phyloP scores from a whole-genome alignment of 2,113 vertebrate species.

The Chaetodon trifascialis region DNA sequence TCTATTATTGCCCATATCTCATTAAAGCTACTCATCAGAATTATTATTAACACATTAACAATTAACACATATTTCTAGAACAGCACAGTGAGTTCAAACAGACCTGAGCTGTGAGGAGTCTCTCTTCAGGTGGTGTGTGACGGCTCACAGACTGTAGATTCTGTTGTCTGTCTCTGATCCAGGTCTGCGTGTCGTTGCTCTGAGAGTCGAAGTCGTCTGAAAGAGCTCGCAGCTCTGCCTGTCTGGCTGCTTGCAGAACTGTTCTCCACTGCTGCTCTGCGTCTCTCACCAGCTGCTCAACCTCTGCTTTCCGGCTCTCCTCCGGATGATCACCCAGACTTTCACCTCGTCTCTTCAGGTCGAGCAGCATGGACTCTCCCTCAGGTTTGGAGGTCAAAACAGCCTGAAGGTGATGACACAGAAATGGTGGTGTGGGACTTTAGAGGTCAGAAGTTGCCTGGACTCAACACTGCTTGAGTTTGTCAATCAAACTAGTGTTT shows the following conservation, averaged over 20 bases:
- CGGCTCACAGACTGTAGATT: conserved; percentile 56
- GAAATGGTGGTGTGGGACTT: neutral
- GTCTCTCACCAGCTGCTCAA: conserved; percentile 40
- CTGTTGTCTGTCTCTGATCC: conserved; percentile 74
- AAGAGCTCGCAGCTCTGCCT: conserved; percentile 59
- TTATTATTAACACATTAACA: no score
- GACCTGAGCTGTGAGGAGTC: conserved; percentile 68
- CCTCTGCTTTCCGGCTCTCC: conserved; percentile 54
- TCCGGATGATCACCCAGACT: conserved; percentile 65
- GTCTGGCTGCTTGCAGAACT: conserved; percentile 51
- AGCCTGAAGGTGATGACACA: conserved; percentile 45
- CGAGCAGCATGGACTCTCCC: conserved; percentile 66
- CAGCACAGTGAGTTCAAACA: neutral
- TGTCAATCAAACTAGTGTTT: no score
- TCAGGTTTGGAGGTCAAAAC: conserved; percentile 56
- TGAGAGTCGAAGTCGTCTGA: conserved; percentile 69
- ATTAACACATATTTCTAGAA: neutral
- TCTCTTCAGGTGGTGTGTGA: conserved; percentile 51
- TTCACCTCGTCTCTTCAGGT: conserved; percentile 56
- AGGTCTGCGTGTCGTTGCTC: conserved; percentile 58
- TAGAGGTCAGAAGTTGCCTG: neutral
- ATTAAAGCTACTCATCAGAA: neutral
- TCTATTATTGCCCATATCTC: neutral
- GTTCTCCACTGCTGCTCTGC: conserved; percentile 75
- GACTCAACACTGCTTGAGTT: no score